These are phyloP conservation scores for Loxodonta africana DNA, from an alignment of 2,113 vertebrate genomes.

Conservation along the genomic window DNA sequence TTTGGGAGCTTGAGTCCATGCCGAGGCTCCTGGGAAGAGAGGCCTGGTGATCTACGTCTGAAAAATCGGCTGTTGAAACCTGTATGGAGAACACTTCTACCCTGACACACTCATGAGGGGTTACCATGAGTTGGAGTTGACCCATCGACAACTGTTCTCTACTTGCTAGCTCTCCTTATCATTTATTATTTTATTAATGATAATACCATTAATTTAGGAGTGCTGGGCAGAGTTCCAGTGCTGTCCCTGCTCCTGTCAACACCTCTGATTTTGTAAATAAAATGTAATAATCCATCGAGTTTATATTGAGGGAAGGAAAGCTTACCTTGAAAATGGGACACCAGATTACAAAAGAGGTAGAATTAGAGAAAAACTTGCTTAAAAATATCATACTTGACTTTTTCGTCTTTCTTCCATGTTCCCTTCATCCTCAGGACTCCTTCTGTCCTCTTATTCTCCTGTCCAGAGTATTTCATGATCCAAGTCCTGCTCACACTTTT, in stretches of 20 bases:
- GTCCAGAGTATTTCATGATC: not conserved
- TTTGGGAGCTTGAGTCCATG: too few relatives aligned
- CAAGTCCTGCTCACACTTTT: not conserved
- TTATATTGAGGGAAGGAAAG: not conserved
- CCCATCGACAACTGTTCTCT: too few relatives aligned
- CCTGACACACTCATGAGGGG: too few relatives aligned
- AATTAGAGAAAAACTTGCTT: not conserved
- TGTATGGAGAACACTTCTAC: too few relatives aligned
- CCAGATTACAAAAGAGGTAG: not conserved
- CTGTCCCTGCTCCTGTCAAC: not conserved
- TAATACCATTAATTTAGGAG: not conserved
- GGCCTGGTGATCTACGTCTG: too few relatives aligned
- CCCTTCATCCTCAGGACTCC: not conserved
- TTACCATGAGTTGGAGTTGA: too few relatives aligned
- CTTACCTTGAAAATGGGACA: not conserved
- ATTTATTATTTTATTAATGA: constrained; percentile 17
- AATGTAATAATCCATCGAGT: not conserved
- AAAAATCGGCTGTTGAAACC: too few relatives aligned
- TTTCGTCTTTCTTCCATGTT: not conserved
- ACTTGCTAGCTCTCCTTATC: not conserved
- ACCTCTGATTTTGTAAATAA: not conserved
- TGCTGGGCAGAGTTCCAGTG: not conserved
- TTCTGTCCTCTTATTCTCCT: not conserved
- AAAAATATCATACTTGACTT: not conserved
- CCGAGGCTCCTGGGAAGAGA: too few relatives aligned